Evolutionary conservation across 2,888 invertebrate species (phyloP).

Genomic region (Camponotus fellah): DNA sequence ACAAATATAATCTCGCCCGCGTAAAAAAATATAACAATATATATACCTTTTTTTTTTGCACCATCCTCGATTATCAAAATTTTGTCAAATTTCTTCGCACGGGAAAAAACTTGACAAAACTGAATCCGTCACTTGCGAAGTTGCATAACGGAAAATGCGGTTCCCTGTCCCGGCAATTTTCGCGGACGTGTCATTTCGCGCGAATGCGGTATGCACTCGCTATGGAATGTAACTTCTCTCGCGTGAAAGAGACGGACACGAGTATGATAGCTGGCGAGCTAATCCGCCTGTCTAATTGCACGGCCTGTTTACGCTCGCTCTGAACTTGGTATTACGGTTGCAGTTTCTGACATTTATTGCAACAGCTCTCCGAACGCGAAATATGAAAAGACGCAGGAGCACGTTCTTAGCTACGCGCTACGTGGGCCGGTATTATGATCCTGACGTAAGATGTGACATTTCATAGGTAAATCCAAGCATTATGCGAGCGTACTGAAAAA

Average conservation of each 20-base stretch:
- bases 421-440: slow-evolving; percentile 13
- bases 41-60: neutral
- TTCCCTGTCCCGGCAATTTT: slow-evolving; percentile 9
- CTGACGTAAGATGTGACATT: neutral
- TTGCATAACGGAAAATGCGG: neutral
- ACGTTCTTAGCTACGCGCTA: neutral
- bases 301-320: slow-evolving; percentile 33
- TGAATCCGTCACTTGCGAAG: neutral
- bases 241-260: slow-evolving; percentile 34
- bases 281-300: slow-evolving; percentile 38
- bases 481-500: slow-evolving; percentile 25
- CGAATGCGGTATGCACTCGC: neutral
- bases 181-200: slow-evolving; percentile 11
- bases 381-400: neutral
- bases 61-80: neutral
- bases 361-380: neutral
- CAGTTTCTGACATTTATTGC: slow-evolving; percentile 18
- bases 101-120: neutral
- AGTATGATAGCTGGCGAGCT: neutral
- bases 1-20: neutral
- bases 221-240: neutral
- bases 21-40: neutral
- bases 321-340: neutral
- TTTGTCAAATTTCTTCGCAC: neutral
- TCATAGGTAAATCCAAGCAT: neutral